Conservation (phyloP, 2,888 invertebrate genomes). For the Galerucella pusilla region DNA sequence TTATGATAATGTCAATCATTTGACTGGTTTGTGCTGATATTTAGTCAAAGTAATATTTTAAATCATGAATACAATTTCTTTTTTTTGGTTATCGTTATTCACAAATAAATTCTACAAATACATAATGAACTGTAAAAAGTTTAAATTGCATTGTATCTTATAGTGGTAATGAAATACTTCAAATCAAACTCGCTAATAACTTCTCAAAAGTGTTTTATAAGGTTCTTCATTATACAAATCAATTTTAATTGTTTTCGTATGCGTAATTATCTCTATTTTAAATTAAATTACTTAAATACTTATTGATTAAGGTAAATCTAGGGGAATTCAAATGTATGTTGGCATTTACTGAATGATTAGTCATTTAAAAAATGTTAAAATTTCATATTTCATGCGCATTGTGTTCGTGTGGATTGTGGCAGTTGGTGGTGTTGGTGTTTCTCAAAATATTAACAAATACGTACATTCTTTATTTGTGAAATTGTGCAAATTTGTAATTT, state of each 20-base stretch:
- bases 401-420: constrained; percentile 44
- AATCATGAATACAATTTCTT: background rate
- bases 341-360: constrained; percentile 19
- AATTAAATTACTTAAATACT: no score
- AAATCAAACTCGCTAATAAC: no score
- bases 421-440: constrained; percentile 45
- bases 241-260: no score
- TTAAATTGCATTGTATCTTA: no score
- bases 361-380: constrained; percentile 35
- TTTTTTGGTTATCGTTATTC: background rate
- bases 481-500: constrained; percentile 39
- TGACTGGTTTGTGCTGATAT: background rate
- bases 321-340: constrained; percentile 21
- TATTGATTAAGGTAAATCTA: constrained; percentile 15
- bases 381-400: constrained; percentile 46
- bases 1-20: background rate
- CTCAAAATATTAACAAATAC: constrained; percentile 27
- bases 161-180: no score
- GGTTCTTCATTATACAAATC: no score
- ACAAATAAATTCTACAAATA: background rate
- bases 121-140: no score
- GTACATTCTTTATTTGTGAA: constrained; percentile 46
- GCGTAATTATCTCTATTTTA: background rate
- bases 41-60: background rate
- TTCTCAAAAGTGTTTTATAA: no score